Conservation (phyloP, 2,113 vertebrate species). For the Pontoporia blainvillei region DNA sequence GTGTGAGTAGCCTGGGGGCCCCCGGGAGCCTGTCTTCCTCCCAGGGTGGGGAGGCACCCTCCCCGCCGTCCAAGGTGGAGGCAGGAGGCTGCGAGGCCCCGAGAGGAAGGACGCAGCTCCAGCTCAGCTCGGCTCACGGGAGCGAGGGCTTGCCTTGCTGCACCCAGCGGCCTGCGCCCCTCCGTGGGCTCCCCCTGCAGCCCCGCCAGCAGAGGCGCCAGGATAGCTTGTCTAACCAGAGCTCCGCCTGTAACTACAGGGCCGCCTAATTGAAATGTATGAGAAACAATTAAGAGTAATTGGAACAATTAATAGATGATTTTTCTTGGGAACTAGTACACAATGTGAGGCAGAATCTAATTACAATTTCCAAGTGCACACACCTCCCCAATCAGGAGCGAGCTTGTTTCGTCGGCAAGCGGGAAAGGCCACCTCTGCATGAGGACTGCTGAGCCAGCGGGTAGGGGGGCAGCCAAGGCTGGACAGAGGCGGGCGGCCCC, state of each 20-base stretch:
- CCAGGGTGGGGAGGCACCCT: too few relatives aligned
- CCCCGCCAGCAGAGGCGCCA: not conserved
- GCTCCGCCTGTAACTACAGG: conserved; percentile 61
- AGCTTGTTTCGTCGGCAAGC: rapidly evolving
- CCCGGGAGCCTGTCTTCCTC: not conserved
- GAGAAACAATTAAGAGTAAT: conserved; percentile 83
- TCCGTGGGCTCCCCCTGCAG: rapidly evolving
- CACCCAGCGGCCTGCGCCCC: rapidly evolving
- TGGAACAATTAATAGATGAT: conserved; percentile 83
- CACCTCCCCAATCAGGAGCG: not conserved
- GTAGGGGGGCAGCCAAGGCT: rapidly evolving
- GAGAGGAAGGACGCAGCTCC: rapidly evolving
- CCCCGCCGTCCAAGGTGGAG: rapidly evolving
- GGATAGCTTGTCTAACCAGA: conserved; percentile 59
- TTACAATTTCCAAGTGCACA: not conserved
- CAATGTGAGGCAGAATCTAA: conserved; percentile 65
- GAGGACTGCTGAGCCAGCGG: rapidly evolving
- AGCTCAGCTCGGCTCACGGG: rapidly evolving
- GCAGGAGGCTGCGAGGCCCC: not conserved
- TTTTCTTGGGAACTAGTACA: conserved; percentile 74
- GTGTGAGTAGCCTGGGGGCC: too few relatives aligned
- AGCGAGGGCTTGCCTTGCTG: not conserved
- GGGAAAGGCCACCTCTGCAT: rapidly evolving
- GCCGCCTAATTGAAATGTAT: conserved; percentile 80
- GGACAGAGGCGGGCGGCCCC: not conserved